phyloP scores from a whole-genome alignment of 2,888 invertebrate genomes.

The Nowickia ferox region DNA sequence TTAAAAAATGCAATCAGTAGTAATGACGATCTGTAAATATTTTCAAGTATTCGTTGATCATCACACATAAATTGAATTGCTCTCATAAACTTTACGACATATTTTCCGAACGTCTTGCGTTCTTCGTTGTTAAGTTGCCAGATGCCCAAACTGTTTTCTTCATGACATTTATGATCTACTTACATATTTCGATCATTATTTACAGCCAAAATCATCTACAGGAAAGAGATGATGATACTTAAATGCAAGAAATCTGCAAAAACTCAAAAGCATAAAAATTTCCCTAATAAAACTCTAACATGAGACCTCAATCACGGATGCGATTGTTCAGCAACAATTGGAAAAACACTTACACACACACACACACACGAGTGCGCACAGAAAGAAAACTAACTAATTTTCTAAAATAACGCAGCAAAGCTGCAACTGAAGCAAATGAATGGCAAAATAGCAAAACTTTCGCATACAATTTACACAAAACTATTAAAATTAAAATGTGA shows the following conservation, averaged over 20 bases:
- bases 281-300: slow-evolving; percentile 10
- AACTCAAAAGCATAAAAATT: slow-evolving; percentile 17
- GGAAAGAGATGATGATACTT: background rate
- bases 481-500: slow-evolving; percentile 60
- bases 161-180: slow-evolving; percentile 4
- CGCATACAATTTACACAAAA: slow-evolving; percentile 45
- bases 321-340: slow-evolving; percentile 46
- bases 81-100: too few species aligned
- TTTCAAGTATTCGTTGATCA: too few species aligned
- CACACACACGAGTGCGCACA: too few species aligned
- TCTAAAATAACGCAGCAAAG: background rate
- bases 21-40: too few species aligned
- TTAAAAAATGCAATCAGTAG: too few species aligned
- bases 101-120: too few species aligned
- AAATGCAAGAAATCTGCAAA: background rate
- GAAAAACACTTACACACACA: slow-evolving; percentile 30
- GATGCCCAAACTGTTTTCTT: background rate
- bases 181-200: background rate
- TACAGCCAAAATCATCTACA: background rate
- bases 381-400: background rate
- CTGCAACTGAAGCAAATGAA: slow-evolving; percentile 6
- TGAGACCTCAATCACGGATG: slow-evolving; percentile 56
- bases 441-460: slow-evolving; percentile 24
- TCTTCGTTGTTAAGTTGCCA: background rate
- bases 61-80: too few species aligned